Conservation (phyloP, 2,888 invertebrate species). For the Lasioglossum lativentre region DNA sequence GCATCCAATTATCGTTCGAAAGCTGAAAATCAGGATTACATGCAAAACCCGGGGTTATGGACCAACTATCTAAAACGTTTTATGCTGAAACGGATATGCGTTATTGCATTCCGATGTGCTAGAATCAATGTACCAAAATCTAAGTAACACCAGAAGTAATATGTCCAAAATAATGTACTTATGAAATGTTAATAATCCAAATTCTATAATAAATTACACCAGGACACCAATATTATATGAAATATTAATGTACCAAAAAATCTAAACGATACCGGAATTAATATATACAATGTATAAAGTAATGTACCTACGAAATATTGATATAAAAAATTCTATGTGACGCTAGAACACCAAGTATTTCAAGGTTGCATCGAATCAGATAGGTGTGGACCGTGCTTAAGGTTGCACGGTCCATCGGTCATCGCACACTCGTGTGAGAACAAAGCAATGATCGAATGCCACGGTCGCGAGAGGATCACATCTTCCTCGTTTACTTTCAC, state of each 20-base stretch:
- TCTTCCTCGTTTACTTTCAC: conserved; percentile 78
- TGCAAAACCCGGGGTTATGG: not conserved
- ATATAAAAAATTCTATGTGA: too few species aligned
- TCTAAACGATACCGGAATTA: not conserved
- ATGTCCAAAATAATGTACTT: too few species aligned
- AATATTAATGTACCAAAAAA: not conserved
- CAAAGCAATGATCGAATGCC: conserved; percentile 69
- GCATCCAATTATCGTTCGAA: not conserved
- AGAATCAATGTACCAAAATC: too few species aligned
- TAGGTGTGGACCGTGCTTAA: not conserved
- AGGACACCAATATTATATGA: too few species aligned
- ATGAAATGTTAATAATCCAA: too few species aligned
- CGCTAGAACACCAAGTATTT: not conserved
- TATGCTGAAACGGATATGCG: too few species aligned
- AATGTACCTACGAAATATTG: too few species aligned
- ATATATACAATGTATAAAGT: too few species aligned
- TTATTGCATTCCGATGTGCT: not conserved
- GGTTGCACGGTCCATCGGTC: conserved; percentile 36
- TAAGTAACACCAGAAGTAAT: too few species aligned
- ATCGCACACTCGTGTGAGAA: conserved; percentile 38
- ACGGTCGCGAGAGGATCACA: conserved; percentile 70
- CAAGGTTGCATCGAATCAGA: not conserved
- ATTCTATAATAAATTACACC: too few species aligned
- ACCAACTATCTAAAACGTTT: not conserved
- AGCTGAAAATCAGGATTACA: not conserved